A percentile compares a stretch with the other conserved stretches of the same genome.
Conservation (phyloP, 2,888 invertebrate genomes). For the Lomographa bimaculata region DNA sequence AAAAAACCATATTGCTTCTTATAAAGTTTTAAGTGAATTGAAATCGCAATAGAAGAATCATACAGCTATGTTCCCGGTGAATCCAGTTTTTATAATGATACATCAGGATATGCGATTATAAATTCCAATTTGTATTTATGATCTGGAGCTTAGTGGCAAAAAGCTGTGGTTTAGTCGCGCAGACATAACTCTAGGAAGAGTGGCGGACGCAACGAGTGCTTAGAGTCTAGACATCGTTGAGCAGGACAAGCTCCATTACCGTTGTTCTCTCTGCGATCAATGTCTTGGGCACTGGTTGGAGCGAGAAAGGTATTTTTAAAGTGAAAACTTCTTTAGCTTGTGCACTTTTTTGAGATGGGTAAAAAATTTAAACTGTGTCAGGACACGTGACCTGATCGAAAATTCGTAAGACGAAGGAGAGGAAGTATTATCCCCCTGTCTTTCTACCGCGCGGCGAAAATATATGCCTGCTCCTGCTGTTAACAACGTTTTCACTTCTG, state of each 20-base stretch:
- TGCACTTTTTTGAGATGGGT: too few relatives aligned
- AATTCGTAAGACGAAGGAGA: too few relatives aligned
- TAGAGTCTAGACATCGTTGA: conserved; percentile 44
- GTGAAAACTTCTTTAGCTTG: too few relatives aligned
- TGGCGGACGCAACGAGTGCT: conserved; percentile 36
- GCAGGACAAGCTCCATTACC: conserved; percentile 33
- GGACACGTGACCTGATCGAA: too few relatives aligned
- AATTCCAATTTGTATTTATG: conserved; percentile 27
- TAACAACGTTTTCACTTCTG: too few relatives aligned
- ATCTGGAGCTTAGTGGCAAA: conserved; percentile 31
- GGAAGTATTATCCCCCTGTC: too few relatives aligned
- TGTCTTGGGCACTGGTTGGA: conserved; percentile 1
- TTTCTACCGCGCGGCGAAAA: too few relatives aligned
- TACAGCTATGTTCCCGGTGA: background rate
- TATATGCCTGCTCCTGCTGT: too few relatives aligned
- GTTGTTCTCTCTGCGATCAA: conserved; percentile 7
- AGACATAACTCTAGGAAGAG: conserved; percentile 53
- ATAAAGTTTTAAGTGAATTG: too few relatives aligned
- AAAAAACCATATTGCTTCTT: too few relatives aligned
- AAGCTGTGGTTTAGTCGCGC: conserved; percentile 45
- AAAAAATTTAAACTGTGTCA: too few relatives aligned
- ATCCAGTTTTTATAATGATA: conserved; percentile 6
- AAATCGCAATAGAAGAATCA: background rate
- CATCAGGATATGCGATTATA: conserved; percentile 20
- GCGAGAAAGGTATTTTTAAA: background rate